Evolutionary conservation across 2,888 invertebrate species (phyloP).

Genomic region (Ectobius pallidus): DNA sequence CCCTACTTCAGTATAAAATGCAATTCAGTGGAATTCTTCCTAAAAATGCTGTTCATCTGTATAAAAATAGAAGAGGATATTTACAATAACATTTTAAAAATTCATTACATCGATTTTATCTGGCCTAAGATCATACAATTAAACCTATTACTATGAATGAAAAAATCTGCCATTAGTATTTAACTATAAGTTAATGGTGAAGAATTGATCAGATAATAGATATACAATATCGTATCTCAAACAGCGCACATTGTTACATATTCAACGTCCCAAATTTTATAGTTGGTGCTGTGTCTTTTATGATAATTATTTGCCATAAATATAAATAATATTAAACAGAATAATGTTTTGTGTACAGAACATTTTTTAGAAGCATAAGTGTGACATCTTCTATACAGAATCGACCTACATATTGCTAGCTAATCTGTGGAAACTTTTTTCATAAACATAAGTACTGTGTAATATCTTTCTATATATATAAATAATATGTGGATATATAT

Average conservation of each 20-base stretch:
- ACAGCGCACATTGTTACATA: constrained; percentile 35
- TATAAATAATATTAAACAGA: constrained; percentile 26
- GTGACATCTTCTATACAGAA: constrained; percentile 23
- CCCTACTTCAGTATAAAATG: neutral
- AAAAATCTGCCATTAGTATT: no score
- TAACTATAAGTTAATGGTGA: no score
- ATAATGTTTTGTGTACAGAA: constrained; percentile 29
- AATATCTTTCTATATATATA: constrained; percentile 31
- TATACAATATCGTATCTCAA: constrained; percentile 21
- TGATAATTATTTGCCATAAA: constrained; percentile 37
- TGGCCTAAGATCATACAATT: constrained; percentile 31
- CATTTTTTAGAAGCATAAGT: constrained; percentile 23
- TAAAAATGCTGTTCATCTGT: neutral
- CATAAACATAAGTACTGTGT: constrained; percentile 12
- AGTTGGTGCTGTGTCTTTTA: constrained; percentile 38
- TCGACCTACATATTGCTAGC: constrained; percentile 7
- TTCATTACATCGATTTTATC: constrained; percentile 35
- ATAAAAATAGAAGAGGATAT: neutral
- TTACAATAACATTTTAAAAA: neutral
- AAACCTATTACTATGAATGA: no score
- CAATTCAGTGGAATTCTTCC: neutral
- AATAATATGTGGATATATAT: constrained; percentile 28
- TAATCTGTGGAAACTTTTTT: constrained; percentile 24
- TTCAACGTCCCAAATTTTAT: constrained; percentile 37
- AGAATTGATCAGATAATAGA: no score